phyloP scores from a whole-genome alignment of 2,888 invertebrate species.

The Lithophane semibrunnea region DNA sequence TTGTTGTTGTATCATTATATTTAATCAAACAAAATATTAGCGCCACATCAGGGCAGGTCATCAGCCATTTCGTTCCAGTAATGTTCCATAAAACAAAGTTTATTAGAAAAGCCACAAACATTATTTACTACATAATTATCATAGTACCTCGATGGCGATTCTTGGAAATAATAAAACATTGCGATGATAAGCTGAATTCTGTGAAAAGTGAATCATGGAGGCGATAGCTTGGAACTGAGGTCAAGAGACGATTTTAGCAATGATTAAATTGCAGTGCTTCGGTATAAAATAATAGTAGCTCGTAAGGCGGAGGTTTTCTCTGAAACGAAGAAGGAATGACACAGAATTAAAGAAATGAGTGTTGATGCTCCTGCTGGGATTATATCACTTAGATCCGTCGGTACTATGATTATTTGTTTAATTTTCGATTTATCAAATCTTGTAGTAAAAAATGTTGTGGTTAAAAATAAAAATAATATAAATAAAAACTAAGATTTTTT shows the following conservation, averaged over 20 bases:
- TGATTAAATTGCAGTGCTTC: constrained; percentile 28
- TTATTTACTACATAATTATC: constrained; percentile 54
- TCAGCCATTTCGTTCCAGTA: constrained; percentile 17
- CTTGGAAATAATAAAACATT: constrained; percentile 68
- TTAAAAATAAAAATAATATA: no score
- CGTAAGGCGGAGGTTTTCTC: not conserved
- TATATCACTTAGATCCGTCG: no score
- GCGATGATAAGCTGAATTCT: constrained; percentile 65
- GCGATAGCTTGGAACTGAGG: constrained; percentile 55
- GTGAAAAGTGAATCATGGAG: constrained; percentile 67
- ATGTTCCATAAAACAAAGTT: constrained; percentile 31
- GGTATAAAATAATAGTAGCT: not conserved
- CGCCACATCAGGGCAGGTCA: constrained; percentile 6
- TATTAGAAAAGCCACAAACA: constrained; percentile 59
- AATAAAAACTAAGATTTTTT: no score
- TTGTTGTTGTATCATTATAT: no score
- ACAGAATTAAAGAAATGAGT: not conserved
- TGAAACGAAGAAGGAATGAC: not conserved
- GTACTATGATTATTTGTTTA: no score
- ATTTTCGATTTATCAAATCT: no score
- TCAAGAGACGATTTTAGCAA: constrained; percentile 43
- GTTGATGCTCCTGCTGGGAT: not conserved
- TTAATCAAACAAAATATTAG: not conserved
- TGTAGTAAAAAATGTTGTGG: no score
- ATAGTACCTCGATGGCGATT: constrained; percentile 55